Conservation (phyloP, 2,888 invertebrate genomes). For the Druceiella hillmani region DNA sequence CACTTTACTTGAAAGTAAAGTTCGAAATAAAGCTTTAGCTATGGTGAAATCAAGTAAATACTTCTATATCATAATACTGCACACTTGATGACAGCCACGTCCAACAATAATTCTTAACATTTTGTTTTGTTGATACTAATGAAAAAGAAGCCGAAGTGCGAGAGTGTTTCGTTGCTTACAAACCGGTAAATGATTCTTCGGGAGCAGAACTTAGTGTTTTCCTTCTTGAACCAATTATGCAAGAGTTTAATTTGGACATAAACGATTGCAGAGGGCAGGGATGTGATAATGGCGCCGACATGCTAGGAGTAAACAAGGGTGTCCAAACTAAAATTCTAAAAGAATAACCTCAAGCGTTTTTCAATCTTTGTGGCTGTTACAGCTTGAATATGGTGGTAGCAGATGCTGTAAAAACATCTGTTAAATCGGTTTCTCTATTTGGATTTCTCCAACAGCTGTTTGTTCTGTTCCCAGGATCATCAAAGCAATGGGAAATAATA, state of each 20-base stretch:
- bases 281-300: constrained; percentile 23
- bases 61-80: constrained; percentile 17
- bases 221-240: constrained; percentile 13
- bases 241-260: constrained; percentile 16
- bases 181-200: constrained; percentile 13
- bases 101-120: constrained; percentile 15
- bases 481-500: constrained; percentile 3
- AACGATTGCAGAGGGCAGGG: constrained; percentile 19
- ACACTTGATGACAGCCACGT: constrained; percentile 18
- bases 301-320: constrained; percentile 18
- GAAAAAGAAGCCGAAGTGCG: constrained; percentile 14
- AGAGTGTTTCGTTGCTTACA: constrained; percentile 14
- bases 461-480: too few relatives aligned
- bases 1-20: too few relatives aligned
- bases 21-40: too few relatives aligned
- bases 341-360: constrained; percentile 18
- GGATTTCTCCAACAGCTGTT: too few relatives aligned
- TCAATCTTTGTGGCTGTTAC: constrained; percentile 14
- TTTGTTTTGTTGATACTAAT: constrained; percentile 12
- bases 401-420: too few relatives aligned
- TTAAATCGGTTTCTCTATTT: too few relatives aligned
- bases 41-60: constrained; percentile 17
- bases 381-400: constrained; percentile 12
- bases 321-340: constrained; percentile 18
- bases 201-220: constrained; percentile 11